Conservation (phyloP, 2,797 vertebrate genomes). For the Avahi laniger region DNA sequence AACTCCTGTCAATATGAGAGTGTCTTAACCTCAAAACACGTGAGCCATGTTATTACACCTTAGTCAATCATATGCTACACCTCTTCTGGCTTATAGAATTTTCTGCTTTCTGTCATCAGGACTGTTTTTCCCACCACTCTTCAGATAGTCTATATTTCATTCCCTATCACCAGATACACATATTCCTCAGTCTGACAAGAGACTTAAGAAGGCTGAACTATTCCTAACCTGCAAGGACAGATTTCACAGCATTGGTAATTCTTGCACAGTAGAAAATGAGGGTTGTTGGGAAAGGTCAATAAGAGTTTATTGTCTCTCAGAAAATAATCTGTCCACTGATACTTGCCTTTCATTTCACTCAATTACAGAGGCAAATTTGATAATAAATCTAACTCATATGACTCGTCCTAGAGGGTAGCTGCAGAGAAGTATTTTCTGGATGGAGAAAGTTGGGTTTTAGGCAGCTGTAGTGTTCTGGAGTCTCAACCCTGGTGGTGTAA, state of each 20-base stretch:
- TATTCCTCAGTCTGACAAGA: not conserved
- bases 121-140: not conserved
- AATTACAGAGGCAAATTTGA: not conserved
- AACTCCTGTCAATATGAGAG: not conserved
- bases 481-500: not conserved
- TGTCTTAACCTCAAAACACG: not conserved
- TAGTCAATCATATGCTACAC: not conserved
- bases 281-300: not conserved
- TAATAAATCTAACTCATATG: not conserved
- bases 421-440: not conserved
- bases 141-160: not conserved
- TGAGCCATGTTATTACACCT: not conserved
- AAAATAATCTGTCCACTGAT: not conserved
- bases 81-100: not conserved
- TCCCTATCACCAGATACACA: not conserved
- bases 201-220: not conserved
- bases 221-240: not conserved
- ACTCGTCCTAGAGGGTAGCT: not conserved
- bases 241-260: conserved; percentile 26
- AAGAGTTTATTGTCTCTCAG: not conserved
- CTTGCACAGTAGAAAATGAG: not conserved
- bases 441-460: not conserved
- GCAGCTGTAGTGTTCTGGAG: not conserved
- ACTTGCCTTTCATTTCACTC: conserved; percentile 27
- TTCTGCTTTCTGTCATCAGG: not conserved